Evolutionary conservation across 2,888 invertebrate genomes (phyloP).

Genomic region (Drosophila putrida): DNA sequence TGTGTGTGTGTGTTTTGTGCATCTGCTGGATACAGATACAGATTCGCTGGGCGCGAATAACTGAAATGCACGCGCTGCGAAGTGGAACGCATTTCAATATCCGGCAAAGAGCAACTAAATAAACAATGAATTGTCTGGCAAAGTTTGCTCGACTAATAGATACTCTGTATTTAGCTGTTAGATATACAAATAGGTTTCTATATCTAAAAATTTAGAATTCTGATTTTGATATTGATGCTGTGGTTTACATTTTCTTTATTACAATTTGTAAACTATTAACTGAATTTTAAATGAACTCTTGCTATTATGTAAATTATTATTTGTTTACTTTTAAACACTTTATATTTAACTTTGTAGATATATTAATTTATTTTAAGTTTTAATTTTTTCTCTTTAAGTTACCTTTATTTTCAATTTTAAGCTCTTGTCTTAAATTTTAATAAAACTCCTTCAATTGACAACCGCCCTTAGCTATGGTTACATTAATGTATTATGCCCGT

Average conservation of each 20-base stretch:
- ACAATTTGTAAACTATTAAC: background rate
- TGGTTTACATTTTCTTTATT: background rate
- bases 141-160: background rate
- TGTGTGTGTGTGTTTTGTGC: conserved; percentile 21
- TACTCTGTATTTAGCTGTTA: background rate
- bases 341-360: background rate
- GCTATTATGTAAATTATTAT: too few species aligned
- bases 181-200: background rate
- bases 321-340: background rate
- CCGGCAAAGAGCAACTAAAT: conserved; percentile 66
- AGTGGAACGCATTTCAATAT: conserved; percentile 84
- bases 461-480: background rate
- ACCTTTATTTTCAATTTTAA: too few species aligned
- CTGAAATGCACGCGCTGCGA: conserved; percentile 83
- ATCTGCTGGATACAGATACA: conserved; percentile 41
- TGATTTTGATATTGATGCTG: too few species aligned
- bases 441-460: too few species aligned
- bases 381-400: too few species aligned
- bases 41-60: conserved; percentile 44
- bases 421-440: too few species aligned
- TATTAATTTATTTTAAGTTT: too few species aligned
- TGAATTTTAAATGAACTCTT: too few species aligned
- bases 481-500: background rate
- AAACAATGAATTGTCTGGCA: background rate
- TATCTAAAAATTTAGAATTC: background rate